Evolutionary conservation across 2,113 vertebrate species (phyloP).

Genomic region (Donacobius atricapilla): DNA sequence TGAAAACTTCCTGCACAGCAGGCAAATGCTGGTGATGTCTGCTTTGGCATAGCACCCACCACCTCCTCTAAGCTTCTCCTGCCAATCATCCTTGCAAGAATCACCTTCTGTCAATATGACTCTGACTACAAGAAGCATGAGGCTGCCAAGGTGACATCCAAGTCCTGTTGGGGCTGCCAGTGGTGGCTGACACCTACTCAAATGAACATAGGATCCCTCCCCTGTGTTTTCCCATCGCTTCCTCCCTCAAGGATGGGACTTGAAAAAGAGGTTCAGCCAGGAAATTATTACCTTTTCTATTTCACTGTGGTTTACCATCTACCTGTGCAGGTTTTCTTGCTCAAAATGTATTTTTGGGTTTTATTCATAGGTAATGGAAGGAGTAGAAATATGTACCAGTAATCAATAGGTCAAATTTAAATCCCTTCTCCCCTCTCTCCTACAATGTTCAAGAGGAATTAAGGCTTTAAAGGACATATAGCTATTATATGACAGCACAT

Average conservation of each 20-base stretch:
- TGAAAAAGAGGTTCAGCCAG: not conserved
- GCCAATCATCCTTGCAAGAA: not conserved
- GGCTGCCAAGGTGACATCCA: not conserved
- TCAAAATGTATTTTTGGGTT: not conserved
- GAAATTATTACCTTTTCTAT: not conserved
- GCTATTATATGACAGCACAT: not conserved
- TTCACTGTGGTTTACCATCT: not conserved
- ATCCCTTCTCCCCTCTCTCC: not conserved
- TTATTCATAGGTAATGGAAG: not conserved
- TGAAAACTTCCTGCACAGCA: not conserved
- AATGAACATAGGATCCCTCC: not conserved
- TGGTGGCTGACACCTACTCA: not conserved
- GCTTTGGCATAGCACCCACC: not conserved
- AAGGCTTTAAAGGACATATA: not conserved
- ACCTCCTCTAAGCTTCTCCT: not conserved
- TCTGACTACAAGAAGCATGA: not conserved
- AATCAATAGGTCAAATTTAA: not conserved
- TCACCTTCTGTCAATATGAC: not conserved
- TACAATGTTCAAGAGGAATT: not conserved
- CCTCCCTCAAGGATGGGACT: accelerated
- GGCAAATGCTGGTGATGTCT: not conserved
- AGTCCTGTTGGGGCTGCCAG: not conserved
- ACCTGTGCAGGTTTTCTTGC: not conserved
- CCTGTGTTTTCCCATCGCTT: not conserved
- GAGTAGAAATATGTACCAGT: not conserved